Conservation (phyloP, 2,888 invertebrate genomes). For the Eledona agricola region DNA sequence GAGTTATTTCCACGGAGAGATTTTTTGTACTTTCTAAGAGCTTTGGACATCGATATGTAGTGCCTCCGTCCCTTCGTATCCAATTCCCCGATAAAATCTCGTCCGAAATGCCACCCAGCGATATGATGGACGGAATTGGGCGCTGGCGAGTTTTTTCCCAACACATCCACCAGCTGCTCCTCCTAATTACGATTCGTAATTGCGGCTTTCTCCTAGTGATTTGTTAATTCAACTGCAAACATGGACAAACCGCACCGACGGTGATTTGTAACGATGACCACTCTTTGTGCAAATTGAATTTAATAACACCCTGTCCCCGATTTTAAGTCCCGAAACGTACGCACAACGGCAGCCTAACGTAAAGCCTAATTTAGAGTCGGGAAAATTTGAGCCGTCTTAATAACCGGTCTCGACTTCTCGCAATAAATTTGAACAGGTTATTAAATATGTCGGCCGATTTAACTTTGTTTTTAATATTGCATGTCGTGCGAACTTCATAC, state of each 20-base stretch:
- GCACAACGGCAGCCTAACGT: conserved; percentile 14
- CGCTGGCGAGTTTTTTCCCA: conserved; percentile 12
- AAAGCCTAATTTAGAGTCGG: conserved; percentile 42
- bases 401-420: conserved; percentile 49
- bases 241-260: conserved; percentile 15
- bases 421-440: conserved; percentile 51
- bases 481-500: conserved; percentile 12
- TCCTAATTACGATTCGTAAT: conserved; percentile 25
- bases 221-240: conserved; percentile 27
- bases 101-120: conserved; percentile 3
- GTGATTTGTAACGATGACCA: conserved; percentile 21
- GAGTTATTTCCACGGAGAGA: no score
- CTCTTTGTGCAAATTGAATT: conserved; percentile 10
- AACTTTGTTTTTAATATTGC: conserved; percentile 42
- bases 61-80: conserved; percentile 1
- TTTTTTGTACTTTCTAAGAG: not conserved
- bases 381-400: conserved; percentile 48
- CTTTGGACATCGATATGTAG: not conserved
- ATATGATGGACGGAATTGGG: conserved; percentile 7
- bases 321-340: conserved; percentile 2
- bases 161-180: conserved; percentile 11
- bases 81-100: conserved; percentile 2
- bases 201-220: conserved; percentile 15
- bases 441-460: conserved; percentile 47
- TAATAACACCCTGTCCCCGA: conserved; percentile 21